phyloP scores from a whole-genome alignment of 2,888 invertebrate genomes.

The Eupithecia insigniata region DNA sequence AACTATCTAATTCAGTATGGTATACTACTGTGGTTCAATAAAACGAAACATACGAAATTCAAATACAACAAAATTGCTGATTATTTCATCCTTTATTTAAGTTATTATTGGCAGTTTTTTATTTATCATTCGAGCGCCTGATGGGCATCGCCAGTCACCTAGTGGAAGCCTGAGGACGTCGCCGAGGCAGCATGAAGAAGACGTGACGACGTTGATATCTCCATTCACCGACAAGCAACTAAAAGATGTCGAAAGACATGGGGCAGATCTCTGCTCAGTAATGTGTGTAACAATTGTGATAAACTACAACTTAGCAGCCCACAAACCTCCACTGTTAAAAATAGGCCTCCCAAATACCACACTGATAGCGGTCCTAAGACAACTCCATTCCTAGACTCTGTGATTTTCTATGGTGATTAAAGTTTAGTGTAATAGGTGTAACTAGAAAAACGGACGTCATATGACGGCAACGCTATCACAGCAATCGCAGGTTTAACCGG shows the following conservation, averaged over 20 bases:
- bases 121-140: too few relatives aligned
- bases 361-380: neutral
- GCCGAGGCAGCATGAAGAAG: too few relatives aligned
- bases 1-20: too few relatives aligned
- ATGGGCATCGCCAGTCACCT: too few relatives aligned
- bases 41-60: too few relatives aligned
- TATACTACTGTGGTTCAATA: neutral
- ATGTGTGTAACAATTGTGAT: too few relatives aligned
- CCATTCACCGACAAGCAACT: neutral
- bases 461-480: conserved; percentile 7
- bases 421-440: neutral
- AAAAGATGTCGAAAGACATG: neutral
- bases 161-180: too few relatives aligned
- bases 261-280: neutral
- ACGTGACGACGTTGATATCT: neutral
- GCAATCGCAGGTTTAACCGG: conserved; percentile 36
- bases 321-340: neutral
- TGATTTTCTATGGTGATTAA: neutral
- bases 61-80: neutral
- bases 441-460: neutral
- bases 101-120: neutral
- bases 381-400: neutral
- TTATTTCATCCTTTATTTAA: neutral
- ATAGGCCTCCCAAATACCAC: too few relatives aligned
- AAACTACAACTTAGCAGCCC: too few relatives aligned